phyloP scores from a whole-genome alignment of 2,888 invertebrate species.

The Cantharis nigra region DNA sequence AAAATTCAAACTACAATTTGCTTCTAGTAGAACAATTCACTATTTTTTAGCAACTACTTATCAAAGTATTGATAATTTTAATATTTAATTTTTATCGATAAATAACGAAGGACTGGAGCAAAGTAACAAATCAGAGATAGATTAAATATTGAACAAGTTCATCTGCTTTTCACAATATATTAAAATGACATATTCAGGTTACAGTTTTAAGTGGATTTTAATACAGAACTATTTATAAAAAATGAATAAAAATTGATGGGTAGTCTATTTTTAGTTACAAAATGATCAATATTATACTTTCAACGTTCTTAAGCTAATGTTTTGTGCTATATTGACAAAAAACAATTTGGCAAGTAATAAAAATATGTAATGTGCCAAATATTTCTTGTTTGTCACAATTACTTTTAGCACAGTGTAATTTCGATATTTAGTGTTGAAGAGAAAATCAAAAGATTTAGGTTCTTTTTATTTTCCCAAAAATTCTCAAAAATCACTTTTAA shows the following conservation, averaged over 20 bases:
- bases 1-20: too few species aligned
- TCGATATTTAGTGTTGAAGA: background rate
- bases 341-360: background rate
- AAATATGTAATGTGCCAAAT: background rate
- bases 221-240: background rate
- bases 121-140: background rate
- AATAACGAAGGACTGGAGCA: background rate
- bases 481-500: too few species aligned
- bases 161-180: background rate
- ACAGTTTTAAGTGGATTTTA: background rate
- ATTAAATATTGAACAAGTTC: background rate
- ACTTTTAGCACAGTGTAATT: background rate
- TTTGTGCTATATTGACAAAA: background rate
- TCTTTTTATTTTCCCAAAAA: too few species aligned
- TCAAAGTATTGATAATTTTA: too few species aligned
- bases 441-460: background rate
- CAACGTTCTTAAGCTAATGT: background rate
- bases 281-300: background rate
- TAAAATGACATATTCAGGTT: background rate
- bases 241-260: background rate
- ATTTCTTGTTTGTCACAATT: background rate
- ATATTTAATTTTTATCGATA: too few species aligned
- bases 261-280: background rate
- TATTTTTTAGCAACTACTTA: too few species aligned
- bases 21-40: too few species aligned